A percentile compares a stretch with the other conserved stretches of the same genome.
Evolutionary conservation across 2,797 vertebrate genomes (phyloP).

Genomic region (Mastacembelus armatus): DNA sequence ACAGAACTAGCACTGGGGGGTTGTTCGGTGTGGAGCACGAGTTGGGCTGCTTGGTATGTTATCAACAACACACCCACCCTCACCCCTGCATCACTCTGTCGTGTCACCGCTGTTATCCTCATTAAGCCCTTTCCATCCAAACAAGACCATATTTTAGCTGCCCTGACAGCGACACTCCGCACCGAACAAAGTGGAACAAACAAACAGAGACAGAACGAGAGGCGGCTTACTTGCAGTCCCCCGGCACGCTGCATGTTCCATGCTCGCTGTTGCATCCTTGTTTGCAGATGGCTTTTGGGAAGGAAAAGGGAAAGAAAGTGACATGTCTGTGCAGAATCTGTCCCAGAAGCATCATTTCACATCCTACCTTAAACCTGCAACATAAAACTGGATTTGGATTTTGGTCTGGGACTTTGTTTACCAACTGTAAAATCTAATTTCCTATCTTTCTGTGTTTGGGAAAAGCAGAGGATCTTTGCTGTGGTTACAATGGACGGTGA

Average conservation of each 20-base stretch:
- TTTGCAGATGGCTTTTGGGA: slow-evolving; percentile 90
- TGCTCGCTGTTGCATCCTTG: slow-evolving; percentile 92
- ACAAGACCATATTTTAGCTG: slow-evolving; percentile 40
- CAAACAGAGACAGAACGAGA: neutral
- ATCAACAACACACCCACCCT: slow-evolving; percentile 31
- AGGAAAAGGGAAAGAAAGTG: neutral
- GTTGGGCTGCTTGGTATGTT: slow-evolving; percentile 46
- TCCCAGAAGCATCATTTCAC: neutral
- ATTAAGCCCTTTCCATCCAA: slow-evolving; percentile 49
- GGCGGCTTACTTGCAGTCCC: slow-evolving; percentile 92
- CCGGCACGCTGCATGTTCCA: slow-evolving; percentile 87
- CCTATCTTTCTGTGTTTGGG: slow-evolving; percentile 16
- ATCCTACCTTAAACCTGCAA: neutral
- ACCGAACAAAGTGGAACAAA: neutral
- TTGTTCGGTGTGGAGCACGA: neutral
- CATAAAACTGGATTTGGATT: too few species aligned
- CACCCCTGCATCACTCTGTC: slow-evolving; percentile 7
- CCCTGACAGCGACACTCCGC: neutral
- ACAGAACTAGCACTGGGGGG: slow-evolving; percentile 8
- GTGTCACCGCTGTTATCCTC: slow-evolving; percentile 48
- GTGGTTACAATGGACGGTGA: slow-evolving; percentile 21
- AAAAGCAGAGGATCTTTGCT: neutral
- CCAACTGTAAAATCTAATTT: slow-evolving; percentile 24
- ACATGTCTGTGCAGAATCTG: neutral
- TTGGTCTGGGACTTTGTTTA: neutral